Evolutionary conservation across 2,888 invertebrate species (phyloP).

Genomic region (Onthophagus sagittarius): DNA sequence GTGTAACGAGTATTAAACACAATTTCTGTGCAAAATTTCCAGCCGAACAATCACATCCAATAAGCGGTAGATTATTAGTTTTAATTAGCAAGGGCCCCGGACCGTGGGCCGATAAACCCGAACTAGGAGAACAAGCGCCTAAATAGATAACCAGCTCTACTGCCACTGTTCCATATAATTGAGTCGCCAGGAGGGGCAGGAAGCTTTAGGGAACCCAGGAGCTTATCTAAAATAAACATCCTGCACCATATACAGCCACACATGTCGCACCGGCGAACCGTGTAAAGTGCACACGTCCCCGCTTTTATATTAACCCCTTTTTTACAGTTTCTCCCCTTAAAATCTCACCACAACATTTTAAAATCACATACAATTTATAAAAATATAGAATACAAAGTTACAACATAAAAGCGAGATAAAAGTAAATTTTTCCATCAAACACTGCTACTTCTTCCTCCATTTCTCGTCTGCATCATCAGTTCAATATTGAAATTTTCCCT

Average conservation of each 20-base stretch:
- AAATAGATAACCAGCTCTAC: not conserved
- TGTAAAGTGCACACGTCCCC: not conserved
- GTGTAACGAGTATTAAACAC: not conserved
- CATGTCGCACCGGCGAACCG: not conserved
- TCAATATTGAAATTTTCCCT: not conserved
- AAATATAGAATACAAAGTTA: too few species aligned
- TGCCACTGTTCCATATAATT: not conserved
- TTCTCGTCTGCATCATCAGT: not conserved
- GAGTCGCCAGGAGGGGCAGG: not conserved
- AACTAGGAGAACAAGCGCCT: not conserved
- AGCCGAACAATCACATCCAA: constrained; percentile 7
- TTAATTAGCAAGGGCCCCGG: not conserved
- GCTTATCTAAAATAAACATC: not conserved
- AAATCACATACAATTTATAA: too few species aligned
- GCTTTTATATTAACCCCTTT: too few species aligned
- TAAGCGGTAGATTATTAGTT: constrained; percentile 10
- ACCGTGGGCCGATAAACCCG: not conserved
- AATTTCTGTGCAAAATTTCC: not conserved
- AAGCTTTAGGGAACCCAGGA: not conserved
- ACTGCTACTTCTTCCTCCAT: not conserved
- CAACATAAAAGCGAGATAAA: not conserved
- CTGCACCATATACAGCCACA: not conserved
- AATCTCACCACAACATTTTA: too few species aligned
- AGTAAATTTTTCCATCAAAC: not conserved
- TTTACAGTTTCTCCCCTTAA: too few species aligned